phyloP scores from a whole-genome alignment of 1,140 invertebrate genomes.

The Fopius arisanus region DNA sequence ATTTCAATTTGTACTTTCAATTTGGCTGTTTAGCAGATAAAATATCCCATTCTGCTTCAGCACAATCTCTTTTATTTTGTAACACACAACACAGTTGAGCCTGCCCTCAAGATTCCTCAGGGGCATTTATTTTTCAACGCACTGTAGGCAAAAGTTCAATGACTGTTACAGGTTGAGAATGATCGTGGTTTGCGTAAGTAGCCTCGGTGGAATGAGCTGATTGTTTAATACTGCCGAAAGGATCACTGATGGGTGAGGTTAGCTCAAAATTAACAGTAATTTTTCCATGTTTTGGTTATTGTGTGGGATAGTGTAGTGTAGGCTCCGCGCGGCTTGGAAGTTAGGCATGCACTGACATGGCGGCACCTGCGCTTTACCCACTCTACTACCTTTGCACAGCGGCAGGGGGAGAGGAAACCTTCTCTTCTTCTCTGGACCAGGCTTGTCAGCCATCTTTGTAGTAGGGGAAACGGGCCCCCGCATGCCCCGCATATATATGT shows the following conservation, averaged over 20 bases:
- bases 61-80: constrained; percentile 1
- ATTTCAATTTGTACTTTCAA: neutral
- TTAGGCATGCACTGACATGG: constrained; percentile 66
- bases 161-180: neutral
- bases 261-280: neutral
- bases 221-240: too few species aligned
- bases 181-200: too few species aligned
- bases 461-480: neutral
- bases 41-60: neutral
- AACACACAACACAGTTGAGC: neutral
- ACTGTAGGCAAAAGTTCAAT: constrained; percentile 3
- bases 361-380: constrained; percentile 58
- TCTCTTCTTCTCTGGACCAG: constrained; percentile 2
- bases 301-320: constrained; percentile 36
- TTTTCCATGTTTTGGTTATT: neutral
- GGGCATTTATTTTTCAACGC: neutral
- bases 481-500: neutral
- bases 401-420: neutral
- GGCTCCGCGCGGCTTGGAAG: constrained; percentile 59
- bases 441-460: constrained; percentile 3
- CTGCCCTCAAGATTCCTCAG: neutral
- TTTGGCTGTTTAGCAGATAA: neutral
- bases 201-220: too few species aligned
- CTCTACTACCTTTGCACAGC: neutral
- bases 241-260: neutral